phyloP scores from a whole-genome alignment of 2,113 vertebrate species.

The Halcyon malimbica region DNA sequence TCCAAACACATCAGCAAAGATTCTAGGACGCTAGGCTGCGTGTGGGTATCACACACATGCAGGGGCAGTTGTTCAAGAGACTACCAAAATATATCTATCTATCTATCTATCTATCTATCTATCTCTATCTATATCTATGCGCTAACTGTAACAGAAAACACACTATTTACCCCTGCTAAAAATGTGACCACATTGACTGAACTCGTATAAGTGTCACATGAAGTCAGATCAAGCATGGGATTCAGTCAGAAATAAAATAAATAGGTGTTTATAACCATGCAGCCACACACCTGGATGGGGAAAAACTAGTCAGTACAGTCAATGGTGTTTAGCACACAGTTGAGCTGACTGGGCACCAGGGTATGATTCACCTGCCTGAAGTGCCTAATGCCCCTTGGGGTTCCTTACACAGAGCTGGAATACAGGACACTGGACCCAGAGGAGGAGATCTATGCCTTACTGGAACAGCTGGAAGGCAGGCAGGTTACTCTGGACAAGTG shows the following conservation, averaged over 20 bases:
- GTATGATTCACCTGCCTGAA: background rate
- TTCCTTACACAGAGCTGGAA: background rate
- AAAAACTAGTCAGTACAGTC: background rate
- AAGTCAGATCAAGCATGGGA: background rate
- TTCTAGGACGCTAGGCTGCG: background rate
- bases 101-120: too few species aligned
- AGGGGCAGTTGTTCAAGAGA: background rate
- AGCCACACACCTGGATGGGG: background rate
- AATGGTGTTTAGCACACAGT: background rate
- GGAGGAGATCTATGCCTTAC: background rate
- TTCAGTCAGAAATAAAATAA: background rate
- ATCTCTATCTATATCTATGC: too few species aligned
- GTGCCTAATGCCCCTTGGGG: background rate
- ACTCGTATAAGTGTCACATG: background rate
- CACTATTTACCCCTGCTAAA: background rate
- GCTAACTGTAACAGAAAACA: background rate
- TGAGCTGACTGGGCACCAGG: background rate
- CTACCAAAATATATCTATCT: too few species aligned
- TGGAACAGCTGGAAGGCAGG: background rate
- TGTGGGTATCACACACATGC: background rate
- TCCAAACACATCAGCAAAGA: background rate
- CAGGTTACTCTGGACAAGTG: background rate
- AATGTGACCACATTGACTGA: background rate
- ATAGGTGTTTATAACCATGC: fast-evolving
- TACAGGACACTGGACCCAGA: background rate